Evolutionary conservation across 2,888 invertebrate genomes (phyloP), one percentile per base, ranked within the genome.

Genomic region (Eupithecia dodoneata): DNA sequence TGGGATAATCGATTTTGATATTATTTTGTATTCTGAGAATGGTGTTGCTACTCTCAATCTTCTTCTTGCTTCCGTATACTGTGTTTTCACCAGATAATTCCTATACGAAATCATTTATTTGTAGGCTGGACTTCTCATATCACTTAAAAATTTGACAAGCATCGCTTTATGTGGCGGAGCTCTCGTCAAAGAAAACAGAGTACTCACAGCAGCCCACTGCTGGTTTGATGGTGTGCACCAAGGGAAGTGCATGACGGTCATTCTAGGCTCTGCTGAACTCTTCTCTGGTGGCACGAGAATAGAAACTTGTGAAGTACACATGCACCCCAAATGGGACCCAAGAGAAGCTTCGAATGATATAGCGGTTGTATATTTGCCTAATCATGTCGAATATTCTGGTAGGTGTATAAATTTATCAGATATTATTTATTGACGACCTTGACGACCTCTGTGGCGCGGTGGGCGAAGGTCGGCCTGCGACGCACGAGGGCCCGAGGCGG

Each of bases 231-330:
- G 91, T 0, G 2, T 49, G 0, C 78, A 85, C 81, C 88, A 86
- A 42, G 91, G 85, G 0, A 83, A 82, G 76, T 80, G 79, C 47
- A 80, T 89, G 71, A 86, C 84, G 7, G 88, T 90, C 0, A 87
- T 90, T 1, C 87, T 91, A 4, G 91, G 91, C 3, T 88, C 90
- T n/a, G 72, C 80, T 12, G 69, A 78, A 0, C 78, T 91, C 3
- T 91, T 89, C 83, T 81, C 76, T 15, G 91, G 90, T 4, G 91
- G 91, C 15, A 82, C 79, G 18, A 86, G 91, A n/a, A 13, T 86
- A 0, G 12, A 77, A 0, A 84, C 88, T 30, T 84, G 79, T 41
- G 72, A 77, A 4, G 84, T 91, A 2, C 75, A 82, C 5, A 82
- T 82, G 80, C 91, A 91, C 78, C 81, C 82, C 2, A 81, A 74